Evolutionary conservation across 1,140 invertebrate species (phyloP).

Genomic region (Tribolium madens): DNA sequence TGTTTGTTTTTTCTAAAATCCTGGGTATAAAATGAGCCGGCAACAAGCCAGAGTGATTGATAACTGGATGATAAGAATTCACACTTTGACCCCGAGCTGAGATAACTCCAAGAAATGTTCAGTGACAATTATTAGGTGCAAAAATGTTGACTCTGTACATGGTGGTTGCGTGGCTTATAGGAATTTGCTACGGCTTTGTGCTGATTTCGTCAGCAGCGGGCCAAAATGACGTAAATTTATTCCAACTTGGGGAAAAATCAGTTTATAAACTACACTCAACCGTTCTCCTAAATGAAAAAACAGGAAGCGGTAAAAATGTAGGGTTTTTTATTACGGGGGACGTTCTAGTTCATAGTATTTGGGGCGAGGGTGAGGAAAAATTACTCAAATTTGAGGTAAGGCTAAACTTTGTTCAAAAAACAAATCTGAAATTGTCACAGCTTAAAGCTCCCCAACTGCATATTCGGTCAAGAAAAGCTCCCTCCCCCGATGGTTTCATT

Average conservation of each 20-base stretch:
- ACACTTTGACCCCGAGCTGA: constrained; percentile 10
- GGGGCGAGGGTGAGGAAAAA: constrained; percentile 66
- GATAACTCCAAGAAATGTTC: not conserved
- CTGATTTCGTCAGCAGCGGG: constrained; percentile 62
- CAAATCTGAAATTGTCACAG: constrained; percentile 61
- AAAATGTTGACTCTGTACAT: constrained; percentile 50
- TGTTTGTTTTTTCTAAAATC: not conserved
- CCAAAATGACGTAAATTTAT: constrained; percentile 57
- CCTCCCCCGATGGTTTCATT: constrained; percentile 74
- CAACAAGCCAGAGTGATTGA: not conserved
- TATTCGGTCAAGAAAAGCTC: constrained; percentile 74
- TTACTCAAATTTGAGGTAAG: constrained; percentile 67
- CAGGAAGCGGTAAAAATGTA: constrained; percentile 68
- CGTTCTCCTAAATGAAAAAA: constrained; percentile 69
- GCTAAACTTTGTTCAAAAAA: not conserved
- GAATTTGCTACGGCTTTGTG: constrained; percentile 60
- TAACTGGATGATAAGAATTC: not conserved
- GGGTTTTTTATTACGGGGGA: constrained; percentile 70
- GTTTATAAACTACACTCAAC: constrained; percentile 68
- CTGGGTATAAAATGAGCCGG: not conserved
- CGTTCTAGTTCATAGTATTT: constrained; percentile 68
- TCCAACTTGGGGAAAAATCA: constrained; percentile 62
- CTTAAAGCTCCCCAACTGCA: constrained; percentile 70
- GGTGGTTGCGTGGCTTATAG: constrained; percentile 49
- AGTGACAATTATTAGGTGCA: constrained; percentile 8